Evolutionary conservation across 1,140 invertebrate genomes (phyloP).

Genomic region (Branchinecta lynchi): DNA sequence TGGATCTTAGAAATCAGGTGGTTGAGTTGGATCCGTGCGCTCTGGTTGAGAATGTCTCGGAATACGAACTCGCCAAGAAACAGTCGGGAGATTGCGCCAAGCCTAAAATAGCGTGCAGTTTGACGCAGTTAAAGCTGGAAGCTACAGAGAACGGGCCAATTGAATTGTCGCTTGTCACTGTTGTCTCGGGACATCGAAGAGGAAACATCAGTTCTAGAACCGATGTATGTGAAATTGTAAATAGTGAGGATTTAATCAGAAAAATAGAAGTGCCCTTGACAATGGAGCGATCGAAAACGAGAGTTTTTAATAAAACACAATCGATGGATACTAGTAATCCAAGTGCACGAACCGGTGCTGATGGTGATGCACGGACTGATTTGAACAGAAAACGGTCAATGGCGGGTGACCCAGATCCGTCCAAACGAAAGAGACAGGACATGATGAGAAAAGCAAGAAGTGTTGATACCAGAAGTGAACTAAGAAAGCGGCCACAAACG

Average conservation of each 20-base stretch:
- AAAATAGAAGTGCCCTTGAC: neutral
- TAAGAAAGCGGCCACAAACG: conserved; percentile 17
- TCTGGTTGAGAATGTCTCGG: neutral
- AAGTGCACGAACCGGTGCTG: conserved; percentile 14
- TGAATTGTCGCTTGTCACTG: conserved; percentile 3
- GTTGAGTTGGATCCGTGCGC: neutral
- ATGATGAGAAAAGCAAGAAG: conserved; percentile 3
- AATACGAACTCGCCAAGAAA: neutral
- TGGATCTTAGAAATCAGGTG: neutral
- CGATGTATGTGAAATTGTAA: neutral
- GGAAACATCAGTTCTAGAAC: neutral
- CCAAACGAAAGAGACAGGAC: neutral
- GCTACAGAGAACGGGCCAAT: neutral
- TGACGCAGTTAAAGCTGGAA: neutral
- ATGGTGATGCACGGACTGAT: conserved; percentile 15
- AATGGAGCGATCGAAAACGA: conserved; percentile 8
- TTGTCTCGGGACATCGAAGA: neutral
- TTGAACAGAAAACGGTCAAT: neutral
- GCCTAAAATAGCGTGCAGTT: neutral
- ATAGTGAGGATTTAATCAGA: neutral
- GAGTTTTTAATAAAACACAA: neutral
- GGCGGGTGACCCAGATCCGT: neutral
- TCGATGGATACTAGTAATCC: conserved; percentile 12
- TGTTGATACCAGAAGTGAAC: conserved; percentile 18
- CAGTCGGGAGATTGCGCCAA: neutral